Conservation (phyloP, 2,113 vertebrate genomes). For the Stigmatopora argus region DNA sequence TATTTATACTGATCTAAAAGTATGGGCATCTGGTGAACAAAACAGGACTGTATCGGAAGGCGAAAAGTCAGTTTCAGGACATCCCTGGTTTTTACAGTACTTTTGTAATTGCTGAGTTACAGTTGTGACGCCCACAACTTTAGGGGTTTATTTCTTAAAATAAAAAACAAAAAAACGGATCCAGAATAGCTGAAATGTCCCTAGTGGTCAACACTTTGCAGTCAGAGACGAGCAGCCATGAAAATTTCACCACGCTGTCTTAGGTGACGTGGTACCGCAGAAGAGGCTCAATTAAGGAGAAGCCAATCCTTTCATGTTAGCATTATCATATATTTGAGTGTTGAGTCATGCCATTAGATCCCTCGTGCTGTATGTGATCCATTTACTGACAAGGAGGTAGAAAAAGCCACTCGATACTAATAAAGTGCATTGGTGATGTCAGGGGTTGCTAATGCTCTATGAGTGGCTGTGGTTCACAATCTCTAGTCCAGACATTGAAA, state of each 20-base stretch:
- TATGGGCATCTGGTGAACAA: no score
- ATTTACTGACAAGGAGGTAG: conserved; percentile 26
- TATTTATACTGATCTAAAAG: no score
- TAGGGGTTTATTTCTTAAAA: neutral
- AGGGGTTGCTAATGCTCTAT: neutral
- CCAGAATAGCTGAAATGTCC: neutral
- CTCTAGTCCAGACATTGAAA: neutral
- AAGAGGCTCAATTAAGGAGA: conserved; percentile 17
- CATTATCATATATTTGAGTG: conserved; percentile 35
- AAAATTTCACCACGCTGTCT: neutral
- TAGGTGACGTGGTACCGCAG: conserved; percentile 31
- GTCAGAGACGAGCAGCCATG: neutral
- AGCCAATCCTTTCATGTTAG: conserved; percentile 12
- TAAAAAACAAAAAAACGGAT: neutral
- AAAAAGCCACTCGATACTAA: neutral
- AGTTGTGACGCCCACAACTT: conserved; percentile 2
- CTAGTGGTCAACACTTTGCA: neutral
- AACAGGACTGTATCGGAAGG: no score
- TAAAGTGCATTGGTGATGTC: neutral
- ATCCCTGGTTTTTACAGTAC: conserved; percentile 3
- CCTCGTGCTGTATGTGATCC: conserved; percentile 17
- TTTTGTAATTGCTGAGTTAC: conserved; percentile 1
- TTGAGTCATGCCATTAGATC: conserved; percentile 41
- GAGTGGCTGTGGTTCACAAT: neutral
- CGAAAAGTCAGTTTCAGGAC: no score